phyloP scores from a whole-genome alignment of 1,140 invertebrate genomes.

The Drosophila sulfurigaster region DNA sequence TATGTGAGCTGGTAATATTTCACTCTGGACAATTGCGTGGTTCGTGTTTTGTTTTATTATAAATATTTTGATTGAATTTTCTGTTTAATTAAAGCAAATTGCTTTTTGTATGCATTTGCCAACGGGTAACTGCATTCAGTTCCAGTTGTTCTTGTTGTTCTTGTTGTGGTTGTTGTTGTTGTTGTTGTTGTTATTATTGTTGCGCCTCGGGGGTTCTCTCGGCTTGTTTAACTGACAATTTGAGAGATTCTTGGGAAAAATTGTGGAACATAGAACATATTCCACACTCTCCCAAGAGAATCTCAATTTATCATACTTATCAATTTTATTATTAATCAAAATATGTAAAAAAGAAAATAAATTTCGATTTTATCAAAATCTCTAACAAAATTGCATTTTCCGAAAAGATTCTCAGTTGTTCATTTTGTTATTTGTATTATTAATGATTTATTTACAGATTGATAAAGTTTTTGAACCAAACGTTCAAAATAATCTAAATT shows the following conservation, averaged over 20 bases:
- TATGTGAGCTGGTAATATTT: slow-evolving; percentile 2
- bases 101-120: slow-evolving; percentile 69
- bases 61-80: slow-evolving; percentile 83
- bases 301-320: not conserved
- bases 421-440: too few relatives aligned
- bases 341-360: not conserved
- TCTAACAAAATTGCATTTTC: too few relatives aligned
- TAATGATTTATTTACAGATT: too few relatives aligned
- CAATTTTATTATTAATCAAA: not conserved
- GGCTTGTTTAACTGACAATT: not conserved
- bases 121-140: slow-evolving; percentile 20
- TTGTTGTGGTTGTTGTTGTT: not conserved
- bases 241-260: slow-evolving; percentile 13
- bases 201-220: slow-evolving; percentile 1
- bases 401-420: too few relatives aligned
- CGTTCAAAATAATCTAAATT: too few relatives aligned
- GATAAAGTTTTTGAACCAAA: too few relatives aligned
- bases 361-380: too few relatives aligned
- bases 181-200: slow-evolving; percentile 11
- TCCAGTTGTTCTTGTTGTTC: not conserved
- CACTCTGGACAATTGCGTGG: slow-evolving; percentile 46
- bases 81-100: slow-evolving; percentile 83
- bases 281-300: not conserved
- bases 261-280: not conserved
- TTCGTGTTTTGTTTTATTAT: slow-evolving; percentile 66